Conservation (phyloP, 1,140 invertebrate species). For the Heliconius hermathena region DNA sequence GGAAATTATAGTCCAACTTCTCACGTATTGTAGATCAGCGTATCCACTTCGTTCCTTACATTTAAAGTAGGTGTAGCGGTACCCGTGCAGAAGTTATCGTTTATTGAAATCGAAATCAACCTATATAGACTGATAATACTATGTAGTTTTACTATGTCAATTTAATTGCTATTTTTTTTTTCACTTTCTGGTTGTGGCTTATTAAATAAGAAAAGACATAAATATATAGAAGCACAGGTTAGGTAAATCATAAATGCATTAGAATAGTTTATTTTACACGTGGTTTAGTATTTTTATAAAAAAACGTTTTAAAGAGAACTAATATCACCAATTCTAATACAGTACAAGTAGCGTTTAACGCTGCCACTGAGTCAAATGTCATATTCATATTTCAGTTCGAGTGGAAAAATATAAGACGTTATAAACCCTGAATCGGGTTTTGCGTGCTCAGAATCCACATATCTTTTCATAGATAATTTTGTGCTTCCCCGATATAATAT, state of each 20-base stretch:
- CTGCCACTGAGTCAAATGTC: too few relatives aligned
- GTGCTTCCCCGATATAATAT: slow-evolving; percentile 34
- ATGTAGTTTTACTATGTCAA: neutral
- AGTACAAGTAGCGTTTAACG: too few relatives aligned
- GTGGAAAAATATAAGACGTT: neutral
- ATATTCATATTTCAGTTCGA: too few relatives aligned
- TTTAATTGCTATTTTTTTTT: neutral
- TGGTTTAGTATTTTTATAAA: too few relatives aligned
- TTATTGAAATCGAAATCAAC: slow-evolving; percentile 70
- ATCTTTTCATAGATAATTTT: slow-evolving; percentile 39
- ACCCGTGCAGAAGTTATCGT: slow-evolving; percentile 69
- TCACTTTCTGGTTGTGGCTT: neutral
- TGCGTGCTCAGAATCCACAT: slow-evolving; percentile 34
- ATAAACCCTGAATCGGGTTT: slow-evolving; percentile 19
- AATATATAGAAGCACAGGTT: too few relatives aligned
- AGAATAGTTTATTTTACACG: too few relatives aligned
- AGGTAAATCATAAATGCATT: too few relatives aligned
- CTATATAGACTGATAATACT: neutral
- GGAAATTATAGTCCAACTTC: neutral
- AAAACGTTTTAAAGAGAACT: too few relatives aligned
- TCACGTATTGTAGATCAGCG: neutral
- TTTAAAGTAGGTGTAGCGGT: slow-evolving; percentile 46
- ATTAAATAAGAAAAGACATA: too few relatives aligned
- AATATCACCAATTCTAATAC: too few relatives aligned
- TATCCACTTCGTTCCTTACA: slow-evolving; percentile 41